Conservation (phyloP, 2,888 invertebrate species). For the Ashinkailepas kermadecensis region DNA sequence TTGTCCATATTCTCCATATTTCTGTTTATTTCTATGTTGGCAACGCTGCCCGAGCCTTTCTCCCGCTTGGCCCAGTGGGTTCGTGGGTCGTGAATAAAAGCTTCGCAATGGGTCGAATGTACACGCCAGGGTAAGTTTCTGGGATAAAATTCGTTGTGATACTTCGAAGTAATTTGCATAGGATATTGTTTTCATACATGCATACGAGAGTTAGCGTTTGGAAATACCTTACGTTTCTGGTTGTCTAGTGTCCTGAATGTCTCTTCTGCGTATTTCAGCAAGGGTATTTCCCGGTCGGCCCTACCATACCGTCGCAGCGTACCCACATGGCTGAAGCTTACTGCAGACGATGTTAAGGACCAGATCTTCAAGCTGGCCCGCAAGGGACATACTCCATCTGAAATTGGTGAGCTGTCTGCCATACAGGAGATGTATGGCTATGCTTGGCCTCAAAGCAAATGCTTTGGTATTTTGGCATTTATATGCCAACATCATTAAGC, state of each 20-base stretch:
- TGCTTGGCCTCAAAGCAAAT: no score
- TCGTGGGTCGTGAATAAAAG: not conserved
- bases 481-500: no score
- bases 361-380: constrained; percentile 96
- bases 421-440: not conserved
- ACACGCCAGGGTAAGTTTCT: constrained; percentile 84
- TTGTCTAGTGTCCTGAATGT: not conserved
- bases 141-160: constrained; percentile 23
- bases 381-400: constrained; percentile 97
- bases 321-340: constrained; percentile 96
- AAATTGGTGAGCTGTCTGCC: constrained; percentile 69
- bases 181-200: not conserved
- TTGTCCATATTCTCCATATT: not conserved
- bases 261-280: constrained; percentile 58
- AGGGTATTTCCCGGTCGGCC: constrained; percentile 99
- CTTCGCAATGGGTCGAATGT: constrained; percentile 92
- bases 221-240: not conserved
- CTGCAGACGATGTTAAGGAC: constrained; percentile 94
- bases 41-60: not conserved
- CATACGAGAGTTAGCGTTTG: not conserved
- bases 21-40: not conserved
- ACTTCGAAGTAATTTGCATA: not conserved
- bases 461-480: no score
- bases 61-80: not conserved
- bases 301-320: constrained; percentile 96